phyloP scores from a whole-genome alignment of 2,888 invertebrate species.

The Netelia virgata region DNA sequence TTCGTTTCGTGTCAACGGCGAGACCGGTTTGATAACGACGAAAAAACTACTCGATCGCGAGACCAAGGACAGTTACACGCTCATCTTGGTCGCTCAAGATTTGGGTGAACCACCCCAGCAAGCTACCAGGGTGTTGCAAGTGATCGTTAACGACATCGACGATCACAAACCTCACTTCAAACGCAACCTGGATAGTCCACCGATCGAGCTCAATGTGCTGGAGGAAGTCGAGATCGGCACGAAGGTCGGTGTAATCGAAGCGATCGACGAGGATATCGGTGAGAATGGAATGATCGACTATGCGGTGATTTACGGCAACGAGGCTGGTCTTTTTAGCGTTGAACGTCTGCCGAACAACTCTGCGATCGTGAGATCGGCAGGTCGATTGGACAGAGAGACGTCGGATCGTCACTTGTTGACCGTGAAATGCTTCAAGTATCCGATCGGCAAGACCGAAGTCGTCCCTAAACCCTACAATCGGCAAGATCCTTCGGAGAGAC shows the following conservation, averaged over 20 bases:
- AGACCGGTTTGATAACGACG: constrained; percentile 91
- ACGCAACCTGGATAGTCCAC: constrained; percentile 88
- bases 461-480: constrained; percentile 88
- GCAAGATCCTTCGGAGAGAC: constrained; percentile 90
- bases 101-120: constrained; percentile 92
- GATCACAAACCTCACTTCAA: constrained; percentile 92
- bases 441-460: constrained; percentile 77
- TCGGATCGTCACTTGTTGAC: constrained; percentile 87
- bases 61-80: constrained; percentile 89
- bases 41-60: constrained; percentile 91
- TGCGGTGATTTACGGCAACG: constrained; percentile 90
- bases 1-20: constrained; percentile 82
- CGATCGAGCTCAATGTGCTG: constrained; percentile 87
- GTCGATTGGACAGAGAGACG: constrained; percentile 89
- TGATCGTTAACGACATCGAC: constrained; percentile 91
- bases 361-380: constrained; percentile 88
- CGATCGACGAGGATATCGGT: constrained; percentile 91
- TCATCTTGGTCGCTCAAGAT: constrained; percentile 92
- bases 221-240: constrained; percentile 90
- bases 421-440: constrained; percentile 89
- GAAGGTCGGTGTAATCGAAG: constrained; percentile 89
- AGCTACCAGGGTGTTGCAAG: constrained; percentile 89
- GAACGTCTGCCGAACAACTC: constrained; percentile 88
- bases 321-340: constrained; percentile 88
- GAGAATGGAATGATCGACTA: constrained; percentile 92